A percentile compares a stretch with the other conserved stretches of the same genome.
These are phyloP conservation scores for Corythornis madagascariensis DNA, from an alignment of 2,113 vertebrate genomes.

Conservation along the genomic window DNA sequence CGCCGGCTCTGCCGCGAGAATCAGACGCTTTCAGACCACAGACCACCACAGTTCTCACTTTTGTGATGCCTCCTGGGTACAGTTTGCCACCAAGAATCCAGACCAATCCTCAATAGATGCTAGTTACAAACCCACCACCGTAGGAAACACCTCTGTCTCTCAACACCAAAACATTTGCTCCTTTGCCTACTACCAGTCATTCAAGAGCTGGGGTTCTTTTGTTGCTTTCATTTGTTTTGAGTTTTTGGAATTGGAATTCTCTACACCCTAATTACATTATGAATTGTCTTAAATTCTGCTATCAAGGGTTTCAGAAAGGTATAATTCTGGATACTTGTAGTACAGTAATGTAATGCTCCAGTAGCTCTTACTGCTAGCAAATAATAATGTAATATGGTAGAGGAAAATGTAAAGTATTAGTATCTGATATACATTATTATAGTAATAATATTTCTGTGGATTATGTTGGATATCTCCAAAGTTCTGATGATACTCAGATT, in stretches of 20 bases:
- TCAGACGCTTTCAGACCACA: neutral
- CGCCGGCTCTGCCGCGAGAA: neutral
- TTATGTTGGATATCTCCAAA: neutral
- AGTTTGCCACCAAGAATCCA: neutral
- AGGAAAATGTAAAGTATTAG: neutral
- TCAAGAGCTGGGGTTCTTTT: fast-evolving
- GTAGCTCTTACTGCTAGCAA: neutral
- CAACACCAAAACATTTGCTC: neutral
- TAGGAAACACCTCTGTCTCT: neutral
- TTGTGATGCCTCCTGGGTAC: fast-evolving
- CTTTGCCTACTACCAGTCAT: neutral
- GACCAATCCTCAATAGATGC: fast-evolving
- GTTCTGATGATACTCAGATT: neutral
- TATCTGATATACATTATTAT: fast-evolving
- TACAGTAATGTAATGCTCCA: neutral
- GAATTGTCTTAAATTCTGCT: neutral
- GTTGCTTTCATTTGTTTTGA: neutral
- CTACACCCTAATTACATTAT: neutral
- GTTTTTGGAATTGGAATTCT: neutral
- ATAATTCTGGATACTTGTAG: neutral
- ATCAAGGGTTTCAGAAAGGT: neutral
- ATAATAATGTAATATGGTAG: neutral
- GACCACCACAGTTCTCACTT: fast-evolving
- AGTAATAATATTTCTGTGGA: neutral
- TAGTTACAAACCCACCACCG: neutral